These are phyloP conservation scores for Sylvietta virens DNA, from an alignment of 2,113 vertebrate species.

Conservation along the genomic window DNA sequence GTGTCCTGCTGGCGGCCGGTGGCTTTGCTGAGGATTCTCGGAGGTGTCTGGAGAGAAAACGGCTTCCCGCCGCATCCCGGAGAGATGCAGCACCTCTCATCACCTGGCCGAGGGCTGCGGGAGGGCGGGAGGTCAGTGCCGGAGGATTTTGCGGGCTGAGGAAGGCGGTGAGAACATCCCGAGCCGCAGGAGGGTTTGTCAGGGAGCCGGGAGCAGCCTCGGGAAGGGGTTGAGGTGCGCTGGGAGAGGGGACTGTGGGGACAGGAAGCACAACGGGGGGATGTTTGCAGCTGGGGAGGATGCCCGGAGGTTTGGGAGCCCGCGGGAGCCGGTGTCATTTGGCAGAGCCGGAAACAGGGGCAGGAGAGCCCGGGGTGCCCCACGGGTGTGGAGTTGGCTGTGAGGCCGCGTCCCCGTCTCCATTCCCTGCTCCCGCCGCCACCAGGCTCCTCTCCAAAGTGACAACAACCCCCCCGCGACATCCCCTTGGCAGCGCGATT, in stretches of 20 bases:
- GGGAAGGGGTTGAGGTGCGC: neutral
- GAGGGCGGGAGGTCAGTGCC: neutral
- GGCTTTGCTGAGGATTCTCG: neutral
- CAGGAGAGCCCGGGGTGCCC: neutral
- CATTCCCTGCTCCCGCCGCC: neutral
- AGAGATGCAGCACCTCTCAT: fast-evolving
- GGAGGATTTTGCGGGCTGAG: too few relatives aligned
- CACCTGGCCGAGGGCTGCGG: neutral
- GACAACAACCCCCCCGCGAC: neutral
- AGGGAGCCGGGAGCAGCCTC: neutral
- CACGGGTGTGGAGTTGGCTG: fast-evolving
- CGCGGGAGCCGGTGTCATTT: neutral
- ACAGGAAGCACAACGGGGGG: neutral
- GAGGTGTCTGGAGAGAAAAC: neutral
- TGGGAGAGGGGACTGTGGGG: neutral
- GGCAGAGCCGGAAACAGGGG: neutral
- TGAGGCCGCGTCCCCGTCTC: fast-evolving
- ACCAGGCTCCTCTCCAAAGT: neutral
- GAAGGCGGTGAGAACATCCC: neutral
- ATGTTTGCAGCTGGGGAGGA: neutral
- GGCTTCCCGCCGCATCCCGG: fast-evolving
- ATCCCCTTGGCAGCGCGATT: neutral
- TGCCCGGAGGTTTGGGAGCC: neutral
- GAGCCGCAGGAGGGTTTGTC: neutral
- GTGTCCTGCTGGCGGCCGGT: neutral